Percentiles rank a stretch among this genome's conserved stretches.
Evolutionary conservation across 2,113 vertebrate species (phyloP).

Genomic region (Semicossyphus pulcher): DNA sequence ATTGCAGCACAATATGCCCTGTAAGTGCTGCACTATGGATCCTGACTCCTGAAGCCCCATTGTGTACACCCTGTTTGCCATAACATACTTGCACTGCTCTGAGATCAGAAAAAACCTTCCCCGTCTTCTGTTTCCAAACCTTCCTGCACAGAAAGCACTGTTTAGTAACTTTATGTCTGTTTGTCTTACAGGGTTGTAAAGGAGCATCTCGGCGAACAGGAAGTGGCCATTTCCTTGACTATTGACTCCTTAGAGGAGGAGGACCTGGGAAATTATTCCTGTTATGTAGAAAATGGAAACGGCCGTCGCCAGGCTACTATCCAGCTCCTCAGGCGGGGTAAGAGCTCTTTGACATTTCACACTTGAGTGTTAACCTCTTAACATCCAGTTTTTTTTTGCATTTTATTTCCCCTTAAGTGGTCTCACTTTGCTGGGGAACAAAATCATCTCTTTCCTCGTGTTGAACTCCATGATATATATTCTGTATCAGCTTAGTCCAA

Average conservation of each 20-base stretch:
- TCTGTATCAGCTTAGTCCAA: conserved; percentile 20
- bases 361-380: background rate
- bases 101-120: background rate
- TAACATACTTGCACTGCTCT: background rate
- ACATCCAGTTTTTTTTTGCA: background rate
- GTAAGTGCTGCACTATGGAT: background rate
- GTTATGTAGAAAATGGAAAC: conserved; percentile 96
- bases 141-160: background rate
- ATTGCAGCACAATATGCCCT: background rate
- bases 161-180: background rate
- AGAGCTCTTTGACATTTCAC: conserved; percentile 51
- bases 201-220: conserved; percentile 96
- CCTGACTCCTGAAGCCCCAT: background rate
- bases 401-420: background rate
- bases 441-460: background rate
- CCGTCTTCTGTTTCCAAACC: too few species aligned
- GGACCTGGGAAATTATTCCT: conserved; percentile 98
- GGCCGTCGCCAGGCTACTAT: conserved; percentile 93
- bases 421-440: background rate
- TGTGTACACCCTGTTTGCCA: too few species aligned
- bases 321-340: conserved; percentile 94
- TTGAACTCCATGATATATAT: background rate
- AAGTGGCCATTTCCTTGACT: conserved; percentile 96
- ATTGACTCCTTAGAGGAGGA: conserved; percentile 94
- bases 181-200: conserved; percentile 88